These are phyloP conservation scores for Synergus gifuensis DNA, from an alignment of 2,888 invertebrate genomes.

Conservation along the genomic window DNA sequence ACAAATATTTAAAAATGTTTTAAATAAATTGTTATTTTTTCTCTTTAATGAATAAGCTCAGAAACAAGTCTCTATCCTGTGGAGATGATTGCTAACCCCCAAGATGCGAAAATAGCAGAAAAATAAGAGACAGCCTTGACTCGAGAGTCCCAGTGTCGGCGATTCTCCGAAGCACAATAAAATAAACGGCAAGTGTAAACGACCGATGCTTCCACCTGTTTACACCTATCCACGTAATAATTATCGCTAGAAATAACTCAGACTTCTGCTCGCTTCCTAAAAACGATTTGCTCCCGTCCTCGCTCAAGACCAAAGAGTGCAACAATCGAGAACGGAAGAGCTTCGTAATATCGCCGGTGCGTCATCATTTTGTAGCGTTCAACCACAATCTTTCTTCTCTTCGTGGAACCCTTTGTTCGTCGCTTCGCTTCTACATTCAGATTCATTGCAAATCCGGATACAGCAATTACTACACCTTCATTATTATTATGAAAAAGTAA, in stretches of 20 bases:
- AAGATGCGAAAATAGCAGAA: background rate
- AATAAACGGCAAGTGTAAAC: conserved; percentile 50
- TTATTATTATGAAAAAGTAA: background rate
- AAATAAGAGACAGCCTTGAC: conserved; percentile 12
- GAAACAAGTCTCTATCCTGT: no score
- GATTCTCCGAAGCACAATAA: conserved; percentile 63
- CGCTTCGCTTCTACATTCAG: conserved; percentile 21
- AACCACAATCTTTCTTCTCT: conserved; percentile 31
- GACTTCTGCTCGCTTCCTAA: conserved; percentile 45
- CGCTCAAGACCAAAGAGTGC: conserved; percentile 6
- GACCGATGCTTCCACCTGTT: conserved; percentile 56
- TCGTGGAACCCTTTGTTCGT: conserved; percentile 25
- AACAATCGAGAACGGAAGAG: conserved; percentile 19
- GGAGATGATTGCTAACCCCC: no score
- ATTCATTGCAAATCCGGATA: conserved; percentile 20
- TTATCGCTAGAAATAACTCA: conserved; percentile 64
- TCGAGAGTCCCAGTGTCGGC: conserved; percentile 42
- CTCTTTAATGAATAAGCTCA: no score
- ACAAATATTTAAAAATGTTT: no score
- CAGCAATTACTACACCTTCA: conserved; percentile 8
- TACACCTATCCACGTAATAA: conserved; percentile 62
- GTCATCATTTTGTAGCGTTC: background rate
- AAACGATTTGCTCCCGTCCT: conserved; percentile 49
- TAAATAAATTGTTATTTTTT: no score
- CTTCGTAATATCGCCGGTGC: conserved; percentile 14